These are phyloP conservation scores for Lordiphosa mommai DNA, from an alignment of 1,140 invertebrate species.

Conservation along the genomic window DNA sequence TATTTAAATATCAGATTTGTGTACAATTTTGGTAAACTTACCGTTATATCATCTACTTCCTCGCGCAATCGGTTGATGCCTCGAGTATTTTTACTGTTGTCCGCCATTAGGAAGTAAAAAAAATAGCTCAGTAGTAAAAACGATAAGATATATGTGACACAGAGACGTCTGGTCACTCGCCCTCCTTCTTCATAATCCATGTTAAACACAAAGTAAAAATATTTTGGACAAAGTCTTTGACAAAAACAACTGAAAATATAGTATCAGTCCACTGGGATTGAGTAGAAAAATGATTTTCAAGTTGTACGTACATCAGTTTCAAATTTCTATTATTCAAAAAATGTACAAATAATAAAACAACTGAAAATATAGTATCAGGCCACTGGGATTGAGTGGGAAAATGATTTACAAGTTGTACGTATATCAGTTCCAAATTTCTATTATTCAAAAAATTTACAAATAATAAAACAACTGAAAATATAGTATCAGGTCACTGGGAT, in stretches of 20 bases:
- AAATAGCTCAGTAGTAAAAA: conserved; percentile 28
- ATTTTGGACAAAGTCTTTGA: too few relatives aligned
- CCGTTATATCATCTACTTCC: conserved; percentile 40
- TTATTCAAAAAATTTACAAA: too few relatives aligned
- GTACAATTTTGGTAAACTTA: background rate
- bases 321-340: too few relatives aligned
- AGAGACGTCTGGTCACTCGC: conserved; percentile 15
- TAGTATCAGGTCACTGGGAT: too few relatives aligned
- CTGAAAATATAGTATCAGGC: too few relatives aligned
- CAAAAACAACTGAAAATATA: background rate
- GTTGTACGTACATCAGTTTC: too few relatives aligned
- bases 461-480: too few relatives aligned
- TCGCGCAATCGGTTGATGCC: conserved; percentile 18
- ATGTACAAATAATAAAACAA: too few relatives aligned
- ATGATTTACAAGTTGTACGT: too few relatives aligned
- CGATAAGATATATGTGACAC: conserved; percentile 27
- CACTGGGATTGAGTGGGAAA: too few relatives aligned
- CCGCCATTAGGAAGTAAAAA: conserved; percentile 37
- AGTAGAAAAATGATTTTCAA: background rate
- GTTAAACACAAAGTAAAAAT: background rate
- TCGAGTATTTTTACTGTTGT: conserved; percentile 13
- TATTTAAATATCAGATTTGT: background rate
- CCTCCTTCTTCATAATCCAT: conserved; percentile 13
- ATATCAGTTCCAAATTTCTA: too few relatives aligned
- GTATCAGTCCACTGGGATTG: background rate